Conservation (phyloP, 2,797 vertebrate genomes). For the Pangasius krempfi region DNA sequence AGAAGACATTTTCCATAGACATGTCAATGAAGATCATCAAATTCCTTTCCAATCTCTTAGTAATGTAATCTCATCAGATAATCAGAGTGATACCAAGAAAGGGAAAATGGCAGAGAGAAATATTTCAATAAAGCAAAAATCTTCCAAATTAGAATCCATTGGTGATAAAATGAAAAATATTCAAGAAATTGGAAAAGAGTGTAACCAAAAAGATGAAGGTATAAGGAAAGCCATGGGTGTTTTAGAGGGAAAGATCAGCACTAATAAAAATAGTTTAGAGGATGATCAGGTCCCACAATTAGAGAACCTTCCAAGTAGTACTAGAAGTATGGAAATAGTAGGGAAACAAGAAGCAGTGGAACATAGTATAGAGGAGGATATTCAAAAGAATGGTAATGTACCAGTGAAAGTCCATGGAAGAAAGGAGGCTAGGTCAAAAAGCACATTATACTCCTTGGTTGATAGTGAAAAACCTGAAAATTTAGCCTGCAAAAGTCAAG, state of each 20-base stretch:
- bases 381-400: not conserved
- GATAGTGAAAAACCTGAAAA: slow-evolving; percentile 8
- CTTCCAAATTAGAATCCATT: not conserved
- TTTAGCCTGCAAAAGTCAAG: not conserved
- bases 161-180: not conserved
- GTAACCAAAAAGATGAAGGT: not conserved
- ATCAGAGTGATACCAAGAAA: not conserved
- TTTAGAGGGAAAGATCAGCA: not conserved
- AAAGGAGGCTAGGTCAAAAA: not conserved
- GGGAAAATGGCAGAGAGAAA: not conserved
- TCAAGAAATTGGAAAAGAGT: not conserved
- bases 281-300: not conserved
- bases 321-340: not conserved
- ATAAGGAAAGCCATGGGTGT: not conserved
- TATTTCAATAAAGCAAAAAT: not conserved
- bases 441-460: not conserved
- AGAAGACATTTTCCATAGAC: not conserved
- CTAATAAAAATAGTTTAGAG: not conserved
- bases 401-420: not conserved
- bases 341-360: not conserved
- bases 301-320: not conserved
- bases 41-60: not conserved
- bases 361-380: not conserved
- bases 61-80: not conserved
- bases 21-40: not conserved